Conservation (phyloP, 2,797 vertebrate genomes). For the Malurus leucopterus region DNA sequence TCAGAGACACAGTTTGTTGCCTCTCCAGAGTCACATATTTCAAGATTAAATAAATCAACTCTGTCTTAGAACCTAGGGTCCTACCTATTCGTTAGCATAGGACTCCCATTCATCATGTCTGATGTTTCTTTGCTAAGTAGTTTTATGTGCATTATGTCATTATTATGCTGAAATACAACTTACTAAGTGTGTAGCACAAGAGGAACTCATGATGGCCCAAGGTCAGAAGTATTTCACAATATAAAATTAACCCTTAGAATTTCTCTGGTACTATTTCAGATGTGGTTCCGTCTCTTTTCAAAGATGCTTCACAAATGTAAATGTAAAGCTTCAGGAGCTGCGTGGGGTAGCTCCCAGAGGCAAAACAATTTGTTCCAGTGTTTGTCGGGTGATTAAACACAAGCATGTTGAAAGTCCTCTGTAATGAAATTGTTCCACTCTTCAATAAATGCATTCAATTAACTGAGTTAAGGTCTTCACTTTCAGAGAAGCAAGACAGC, state of each 20-base stretch:
- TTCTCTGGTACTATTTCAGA: background rate
- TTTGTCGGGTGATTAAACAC: background rate
- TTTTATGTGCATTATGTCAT: background rate
- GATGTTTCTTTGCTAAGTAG: background rate
- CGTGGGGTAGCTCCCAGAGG: background rate
- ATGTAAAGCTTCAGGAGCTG: background rate
- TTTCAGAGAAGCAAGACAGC: background rate
- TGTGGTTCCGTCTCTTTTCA: background rate
- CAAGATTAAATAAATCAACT: background rate
- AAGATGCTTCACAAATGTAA: background rate
- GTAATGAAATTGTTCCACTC: background rate
- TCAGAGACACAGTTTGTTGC: background rate
- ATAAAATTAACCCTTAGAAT: background rate
- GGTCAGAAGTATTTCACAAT: background rate
- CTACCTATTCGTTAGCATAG: background rate
- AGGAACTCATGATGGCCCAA: background rate
- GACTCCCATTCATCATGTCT: background rate
- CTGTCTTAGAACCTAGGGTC: background rate
- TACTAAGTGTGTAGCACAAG: background rate
- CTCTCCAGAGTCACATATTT: background rate
- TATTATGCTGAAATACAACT: background rate
- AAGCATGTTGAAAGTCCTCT: background rate
- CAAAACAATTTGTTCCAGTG: background rate
- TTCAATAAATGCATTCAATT: background rate
- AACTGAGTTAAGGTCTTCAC: background rate